Conservation (phyloP, 2,888 invertebrate genomes). For the Pardosa pseudoannulata region DNA sequence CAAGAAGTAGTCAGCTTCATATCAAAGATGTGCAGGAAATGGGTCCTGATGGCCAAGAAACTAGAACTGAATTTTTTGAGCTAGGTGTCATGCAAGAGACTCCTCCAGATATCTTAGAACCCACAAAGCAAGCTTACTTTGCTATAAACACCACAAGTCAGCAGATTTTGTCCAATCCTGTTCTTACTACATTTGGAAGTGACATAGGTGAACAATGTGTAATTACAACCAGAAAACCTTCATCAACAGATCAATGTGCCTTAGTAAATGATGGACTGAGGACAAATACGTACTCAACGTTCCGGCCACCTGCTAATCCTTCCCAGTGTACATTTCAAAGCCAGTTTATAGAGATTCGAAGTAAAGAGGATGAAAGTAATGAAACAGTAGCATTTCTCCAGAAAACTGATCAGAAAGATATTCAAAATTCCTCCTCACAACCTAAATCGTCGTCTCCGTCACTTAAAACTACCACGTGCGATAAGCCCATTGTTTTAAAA, state of each 20-base stretch:
- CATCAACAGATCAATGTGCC: conserved; percentile 58
- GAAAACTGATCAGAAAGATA: conserved; percentile 23
- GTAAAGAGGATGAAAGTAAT: not conserved
- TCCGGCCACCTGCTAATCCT: conserved; percentile 47
- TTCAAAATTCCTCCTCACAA: conserved; percentile 20
- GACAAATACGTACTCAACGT: conserved; percentile 58
- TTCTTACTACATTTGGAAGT: conserved; percentile 37
- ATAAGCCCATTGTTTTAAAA: conserved; percentile 32
- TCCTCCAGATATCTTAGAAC: conserved; percentile 58
- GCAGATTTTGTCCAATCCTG: conserved; percentile 33
- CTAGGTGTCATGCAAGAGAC: conserved; percentile 49
- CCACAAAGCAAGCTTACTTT: conserved; percentile 52
- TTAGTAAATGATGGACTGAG: conserved; percentile 50
- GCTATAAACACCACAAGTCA: conserved; percentile 32
- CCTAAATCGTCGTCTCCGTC: conserved; percentile 35
- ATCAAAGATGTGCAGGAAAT: conserved; percentile 58
- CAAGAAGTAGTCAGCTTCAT: conserved; percentile 61
- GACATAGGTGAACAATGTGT: conserved; percentile 50
- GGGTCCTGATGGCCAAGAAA: conserved; percentile 53
- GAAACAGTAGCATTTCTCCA: conserved; percentile 17
- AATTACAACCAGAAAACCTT: conserved; percentile 38
- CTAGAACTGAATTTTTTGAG: conserved; percentile 45
- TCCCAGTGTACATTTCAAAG: conserved; percentile 29
- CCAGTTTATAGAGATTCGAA: not conserved
- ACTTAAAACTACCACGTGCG: not conserved